Evolutionary conservation across 2,113 vertebrate genomes (phyloP), one percentile per base, ranked within the genome.

Genomic region (Prionailurus bengalensis): DNA sequence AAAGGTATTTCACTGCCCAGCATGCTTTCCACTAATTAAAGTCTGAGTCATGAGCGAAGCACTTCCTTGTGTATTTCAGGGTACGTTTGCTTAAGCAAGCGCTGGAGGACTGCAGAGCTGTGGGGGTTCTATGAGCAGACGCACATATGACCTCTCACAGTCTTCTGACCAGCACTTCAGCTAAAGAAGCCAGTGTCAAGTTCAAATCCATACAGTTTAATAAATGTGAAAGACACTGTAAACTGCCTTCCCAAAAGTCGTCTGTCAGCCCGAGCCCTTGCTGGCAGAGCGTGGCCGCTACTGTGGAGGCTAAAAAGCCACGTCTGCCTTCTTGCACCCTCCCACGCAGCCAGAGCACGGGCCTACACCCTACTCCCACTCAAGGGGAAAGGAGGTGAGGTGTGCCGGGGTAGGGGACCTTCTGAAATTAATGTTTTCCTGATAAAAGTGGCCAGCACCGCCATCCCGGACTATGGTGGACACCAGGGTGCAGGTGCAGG

Each of bases 401-500:
- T 0, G 1, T 39, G 21, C 33, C 4, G 17, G 80, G 53, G 29
- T 17, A 15, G 11, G 27, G 9, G 33, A 51, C 14, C 81, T 31
- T n/a, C 68, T 39, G 17, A 19, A 21, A 89, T 61, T 2, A 39
- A 36, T 1, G 31, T 4, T 71, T 17, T 17, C 16, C 55, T 25
- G 29, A 51, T 1, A 21, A 55, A 42, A 55, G 73, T 1, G 4
- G 31, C 19, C 21, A 9, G 42, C 7, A 0, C 16, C 0, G 0
- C 23, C 23, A 17, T 1, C 39, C 27, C 81, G 5, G 33, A 21
- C 27, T 0, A 5, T 0, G 6, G 3, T 11, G 39, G 36, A 33
- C 33, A 3, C 4, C 0, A 4, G 0, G 3, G 33, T 0, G 4
- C 45, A 68, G 63, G 25, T 12, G n/a, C 42, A 9, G 14, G 29